These are phyloP conservation scores for Gallinago media DNA, from an alignment of 2,113 vertebrate species.

Conservation along the genomic window DNA sequence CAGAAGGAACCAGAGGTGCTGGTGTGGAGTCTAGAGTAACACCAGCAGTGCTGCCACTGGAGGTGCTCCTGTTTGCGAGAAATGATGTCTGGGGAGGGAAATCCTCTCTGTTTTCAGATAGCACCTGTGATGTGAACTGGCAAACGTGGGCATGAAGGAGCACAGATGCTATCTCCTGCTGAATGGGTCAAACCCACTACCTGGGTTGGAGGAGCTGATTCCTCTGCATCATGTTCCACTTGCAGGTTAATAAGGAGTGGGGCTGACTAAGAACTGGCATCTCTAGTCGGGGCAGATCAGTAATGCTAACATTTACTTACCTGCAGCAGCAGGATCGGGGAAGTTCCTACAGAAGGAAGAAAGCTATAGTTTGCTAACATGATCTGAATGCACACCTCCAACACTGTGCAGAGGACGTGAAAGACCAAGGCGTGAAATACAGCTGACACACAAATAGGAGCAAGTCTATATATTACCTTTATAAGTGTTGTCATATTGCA, in stretches of 20 bases:
- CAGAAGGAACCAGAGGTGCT: not conserved
- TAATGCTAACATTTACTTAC: not conserved
- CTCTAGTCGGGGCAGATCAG: not conserved
- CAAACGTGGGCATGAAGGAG: not conserved
- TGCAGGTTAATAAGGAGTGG: not conserved
- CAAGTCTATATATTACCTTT: not conserved
- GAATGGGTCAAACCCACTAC: not conserved
- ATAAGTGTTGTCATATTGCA: not conserved
- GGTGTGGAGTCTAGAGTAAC: not conserved
- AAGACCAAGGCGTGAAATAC: not conserved
- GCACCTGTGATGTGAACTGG: not conserved
- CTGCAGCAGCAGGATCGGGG: not conserved
- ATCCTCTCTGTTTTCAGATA: not conserved
- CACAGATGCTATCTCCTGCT: not conserved
- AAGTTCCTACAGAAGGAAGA: not conserved
- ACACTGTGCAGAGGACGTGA: not conserved
- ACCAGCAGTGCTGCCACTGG: not conserved
- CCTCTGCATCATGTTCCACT: not conserved
- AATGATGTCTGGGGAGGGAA: not conserved
- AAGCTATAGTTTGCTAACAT: not conserved
- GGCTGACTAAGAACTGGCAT: not conserved
- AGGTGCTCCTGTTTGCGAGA: not conserved
- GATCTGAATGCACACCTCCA: fast-evolving
- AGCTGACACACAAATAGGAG: not conserved
- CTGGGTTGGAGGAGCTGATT: not conserved